Base-by-base conservation (phyloP, 2,797 vertebrate species). In the Lateolabrax maculatus region DNA sequence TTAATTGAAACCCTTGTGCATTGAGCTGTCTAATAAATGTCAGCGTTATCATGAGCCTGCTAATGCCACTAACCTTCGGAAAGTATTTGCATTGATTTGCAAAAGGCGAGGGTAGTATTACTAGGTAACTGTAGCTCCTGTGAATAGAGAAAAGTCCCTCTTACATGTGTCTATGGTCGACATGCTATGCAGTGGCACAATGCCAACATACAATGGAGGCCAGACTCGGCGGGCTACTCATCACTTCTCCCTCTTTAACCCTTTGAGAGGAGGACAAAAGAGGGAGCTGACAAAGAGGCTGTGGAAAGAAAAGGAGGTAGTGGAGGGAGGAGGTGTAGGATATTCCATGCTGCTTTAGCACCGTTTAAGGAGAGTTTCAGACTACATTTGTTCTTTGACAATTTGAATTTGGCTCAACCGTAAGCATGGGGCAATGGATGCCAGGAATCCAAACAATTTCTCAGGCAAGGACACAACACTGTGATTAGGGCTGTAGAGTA, bases 241-340 rank as follows among this genome's bases (percentile, higher is more conserved):
- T 93, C 91, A 86, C 84, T 85, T 87, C 85, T 87, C 85, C 88
- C 89, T 90, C 86, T 92, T 93, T 93, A 94, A 94, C 92, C 88
- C 89, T 92, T 92, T 91, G 84, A 90, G 77, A 87, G 75, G 84
- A 79, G 57, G 51, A 93, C 91, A 94, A 92, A 93, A 69, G 89
- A 83, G 61, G 34, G 61, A 81, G 77, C 75, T 80, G 84, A 92
- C 89, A 91, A 89, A 87, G 90, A 82, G 77, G 67, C 72, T 3
- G 65, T n/a, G 68, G 72, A 89, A 82, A 85, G 84, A 90, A 87
- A 84, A 68, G 75, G 49, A 63, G 71, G 65, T 10, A 36, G 53
- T 41, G 48, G 41, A 68, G 34, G 81, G 65, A 81, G 76, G 87
- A 66, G 75, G 71, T 51, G 75, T 48, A 37, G 78, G 75, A 53